A percentile compares a stretch with the other conserved stretches of the same genome.
Evolutionary conservation across 2,797 vertebrate species (phyloP).

Genomic region (Sphenodon punctatus): DNA sequence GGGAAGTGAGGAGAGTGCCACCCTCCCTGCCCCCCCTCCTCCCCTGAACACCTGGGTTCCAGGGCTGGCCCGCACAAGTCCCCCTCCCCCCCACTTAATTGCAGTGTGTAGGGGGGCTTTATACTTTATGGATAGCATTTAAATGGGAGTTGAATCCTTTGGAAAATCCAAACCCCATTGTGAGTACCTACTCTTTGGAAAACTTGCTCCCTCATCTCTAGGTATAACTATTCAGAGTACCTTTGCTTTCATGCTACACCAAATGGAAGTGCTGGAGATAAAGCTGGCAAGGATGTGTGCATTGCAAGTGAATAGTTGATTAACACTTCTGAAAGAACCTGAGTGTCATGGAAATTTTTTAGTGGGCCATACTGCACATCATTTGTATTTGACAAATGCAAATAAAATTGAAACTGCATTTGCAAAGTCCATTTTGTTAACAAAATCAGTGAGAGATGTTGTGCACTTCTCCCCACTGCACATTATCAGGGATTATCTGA

Average conservation of each 20-base stretch:
- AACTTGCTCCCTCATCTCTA: no score
- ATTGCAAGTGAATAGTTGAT: constrained; percentile 33
- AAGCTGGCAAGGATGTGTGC: background rate
- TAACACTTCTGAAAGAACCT: constrained; percentile 22
- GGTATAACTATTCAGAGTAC: constrained; percentile 14
- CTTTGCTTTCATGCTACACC: constrained; percentile 20
- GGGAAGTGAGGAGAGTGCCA: no score
- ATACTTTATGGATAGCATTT: background rate
- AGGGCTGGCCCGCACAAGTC: no score
- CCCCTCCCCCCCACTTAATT: no score
- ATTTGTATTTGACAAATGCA: constrained; percentile 50
- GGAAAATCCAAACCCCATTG: background rate
- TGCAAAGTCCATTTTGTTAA: constrained; percentile 53
- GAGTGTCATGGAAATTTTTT: constrained; percentile 31
- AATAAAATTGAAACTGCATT: constrained; percentile 43
- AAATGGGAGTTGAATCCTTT: background rate
- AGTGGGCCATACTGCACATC: rapidly evolving
- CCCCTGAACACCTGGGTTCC: no score
- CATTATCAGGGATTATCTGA: background rate
- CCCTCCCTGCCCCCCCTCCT: no score
- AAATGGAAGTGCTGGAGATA: constrained; percentile 24
- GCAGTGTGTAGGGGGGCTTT: no score
- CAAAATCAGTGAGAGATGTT: constrained; percentile 4
- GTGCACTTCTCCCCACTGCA: constrained; percentile 4
- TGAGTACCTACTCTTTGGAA: background rate